Base-by-base conservation (phyloP, 1,140 invertebrate genomes). In the Musca domestica region DNA sequence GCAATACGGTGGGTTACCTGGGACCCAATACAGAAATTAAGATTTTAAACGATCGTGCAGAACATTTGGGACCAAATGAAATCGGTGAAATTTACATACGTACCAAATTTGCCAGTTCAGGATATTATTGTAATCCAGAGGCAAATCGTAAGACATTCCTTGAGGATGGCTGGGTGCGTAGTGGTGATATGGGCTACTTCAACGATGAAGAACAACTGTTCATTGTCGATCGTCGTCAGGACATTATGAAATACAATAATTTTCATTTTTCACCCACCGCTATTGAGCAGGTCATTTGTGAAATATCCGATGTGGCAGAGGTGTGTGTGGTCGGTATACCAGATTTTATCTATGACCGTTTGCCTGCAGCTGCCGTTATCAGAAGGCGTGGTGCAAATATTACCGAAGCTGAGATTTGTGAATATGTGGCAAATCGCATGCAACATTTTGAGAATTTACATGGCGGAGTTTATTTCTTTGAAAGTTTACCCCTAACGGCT, bases 381-480 rank as follows among this genome's bases (percentile, higher is more conserved):
- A 67, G 67, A 15, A 67, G 66, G 9, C 30, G 34, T 0, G 41
- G 47, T 9, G 51, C 20, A 1, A 15, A 58, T 10, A 41, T 75
- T 2, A 68, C 12, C 5, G 68, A 70, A 17, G 48, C 72, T 20
- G 72, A 75, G n/a, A 69, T 74, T 20, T n/a, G 64, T 2, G 41
- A 75, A 7, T 67, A 68, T 64, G 71, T 74, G 4, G 67, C 51
- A 0, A 52, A 25, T 9, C 23, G 66, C 34, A 49, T 69, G 14
- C 17, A 46, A 3, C 2, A 67, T 2, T 72, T 49, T 12, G 71
- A 81, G 34, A 65, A 72, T 34, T 67, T 84, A 7, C 48, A 72
- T 51, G 82, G 74, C 14, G 82, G 82, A 15, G 76, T 81, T 17
- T 67, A 74, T 22, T 78, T 83, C 65, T 65, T 82, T 1, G 73